phyloP scores from a whole-genome alignment of 2,888 invertebrate genomes.

The Crematogaster levior region DNA sequence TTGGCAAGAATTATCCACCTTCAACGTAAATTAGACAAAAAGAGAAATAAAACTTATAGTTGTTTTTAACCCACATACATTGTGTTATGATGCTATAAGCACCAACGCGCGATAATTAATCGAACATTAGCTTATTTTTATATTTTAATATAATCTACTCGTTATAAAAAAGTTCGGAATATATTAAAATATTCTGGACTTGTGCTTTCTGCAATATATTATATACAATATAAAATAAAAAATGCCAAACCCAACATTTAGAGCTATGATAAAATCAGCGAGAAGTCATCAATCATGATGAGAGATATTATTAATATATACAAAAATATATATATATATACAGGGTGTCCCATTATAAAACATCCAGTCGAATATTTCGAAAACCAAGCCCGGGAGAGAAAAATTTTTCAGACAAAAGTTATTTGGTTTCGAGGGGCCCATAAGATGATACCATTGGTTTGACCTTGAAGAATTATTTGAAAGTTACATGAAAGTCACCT shows the following conservation, averaged over 20 bases:
- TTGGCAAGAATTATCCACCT: slow-evolving; percentile 62
- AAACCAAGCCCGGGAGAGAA: too few relatives aligned
- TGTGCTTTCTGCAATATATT: not conserved
- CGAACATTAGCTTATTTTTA: not conserved
- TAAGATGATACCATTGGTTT: too few relatives aligned
- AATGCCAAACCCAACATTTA: not conserved
- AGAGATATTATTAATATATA: slow-evolving; percentile 20
- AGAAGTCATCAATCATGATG: too few relatives aligned
- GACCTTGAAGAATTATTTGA: too few relatives aligned
- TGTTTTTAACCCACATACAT: slow-evolving; percentile 6
- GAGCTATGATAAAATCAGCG: not conserved
- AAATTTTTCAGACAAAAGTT: too few relatives aligned
- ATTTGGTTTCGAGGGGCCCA: too few relatives aligned
- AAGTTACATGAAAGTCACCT: too few relatives aligned
- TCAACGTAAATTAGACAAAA: slow-evolving; percentile 17
- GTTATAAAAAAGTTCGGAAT: slow-evolving; percentile 10
- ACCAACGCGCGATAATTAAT: slow-evolving; percentile 4
- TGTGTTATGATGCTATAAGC: not conserved
- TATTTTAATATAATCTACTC: not conserved
- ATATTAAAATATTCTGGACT: slow-evolving; percentile 19
- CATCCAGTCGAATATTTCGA: too few relatives aligned
- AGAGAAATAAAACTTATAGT: not conserved
- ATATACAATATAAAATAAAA: slow-evolving; percentile 14
- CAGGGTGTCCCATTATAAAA: too few relatives aligned
- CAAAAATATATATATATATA: not conserved